Evolutionary conservation across 53 echinoderm and acorn worm genomes (phyloP).

Genomic region (Holothuria leucospilota): DNA sequence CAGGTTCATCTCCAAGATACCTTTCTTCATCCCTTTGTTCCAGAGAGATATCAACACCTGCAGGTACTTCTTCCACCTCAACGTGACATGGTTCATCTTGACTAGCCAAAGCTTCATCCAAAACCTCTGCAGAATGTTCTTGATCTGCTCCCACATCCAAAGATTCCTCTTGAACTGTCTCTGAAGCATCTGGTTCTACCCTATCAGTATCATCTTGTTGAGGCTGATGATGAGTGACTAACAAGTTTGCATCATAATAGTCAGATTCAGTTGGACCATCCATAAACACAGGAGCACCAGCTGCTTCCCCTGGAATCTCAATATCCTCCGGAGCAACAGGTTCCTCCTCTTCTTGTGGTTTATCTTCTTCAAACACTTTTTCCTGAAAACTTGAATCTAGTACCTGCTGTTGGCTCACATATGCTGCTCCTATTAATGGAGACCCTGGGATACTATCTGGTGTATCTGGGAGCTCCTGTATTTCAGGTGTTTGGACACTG

Average conservation of each 20-base stretch:
- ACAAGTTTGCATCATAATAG: slow-evolving; percentile 86
- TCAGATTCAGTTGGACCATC: slow-evolving; percentile 97
- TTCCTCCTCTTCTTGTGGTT: slow-evolving; percentile 27
- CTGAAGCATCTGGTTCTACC: slow-evolving; percentile 27
- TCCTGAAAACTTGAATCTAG: not conserved
- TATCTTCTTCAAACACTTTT: slow-evolving; percentile 16
- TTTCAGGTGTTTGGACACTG: slow-evolving; percentile 69
- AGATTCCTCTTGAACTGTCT: not conserved
- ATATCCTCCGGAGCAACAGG: slow-evolving; percentile 19
- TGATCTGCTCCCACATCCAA: not conserved
- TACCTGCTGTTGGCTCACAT: not conserved
- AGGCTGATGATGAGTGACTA: slow-evolving; percentile 42
- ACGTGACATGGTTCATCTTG: not conserved
- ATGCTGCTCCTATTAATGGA: not conserved
- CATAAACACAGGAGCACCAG: slow-evolving; percentile 45
- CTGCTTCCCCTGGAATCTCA: slow-evolving; percentile 40
- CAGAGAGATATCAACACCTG: not conserved
- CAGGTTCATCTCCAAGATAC: not conserved
- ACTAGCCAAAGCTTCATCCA: not conserved
- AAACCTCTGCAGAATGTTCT: no score
- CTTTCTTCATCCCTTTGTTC: not conserved
- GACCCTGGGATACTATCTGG: slow-evolving; percentile 69
- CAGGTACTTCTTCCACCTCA: not conserved
- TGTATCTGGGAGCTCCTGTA: slow-evolving; percentile 96
- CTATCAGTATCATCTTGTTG: slow-evolving; percentile 50